Evolutionary conservation across 2,888 invertebrate species (phyloP).

Genomic region (Alloscopus bannaensis): DNA sequence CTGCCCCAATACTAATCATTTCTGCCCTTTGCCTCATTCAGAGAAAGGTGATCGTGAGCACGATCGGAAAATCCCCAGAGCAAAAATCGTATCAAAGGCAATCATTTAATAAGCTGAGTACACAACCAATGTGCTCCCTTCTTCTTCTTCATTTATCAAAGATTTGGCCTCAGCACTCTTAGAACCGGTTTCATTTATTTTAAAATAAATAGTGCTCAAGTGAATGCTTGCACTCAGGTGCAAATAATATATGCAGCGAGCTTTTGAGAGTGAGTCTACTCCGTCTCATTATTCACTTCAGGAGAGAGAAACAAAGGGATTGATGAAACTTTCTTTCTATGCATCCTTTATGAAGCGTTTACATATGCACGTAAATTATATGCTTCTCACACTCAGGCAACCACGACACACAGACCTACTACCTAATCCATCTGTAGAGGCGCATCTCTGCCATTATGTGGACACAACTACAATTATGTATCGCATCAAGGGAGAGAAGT

Average conservation of each 20-base stretch:
- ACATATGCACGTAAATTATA: neutral
- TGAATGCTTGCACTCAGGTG: conserved; percentile 7
- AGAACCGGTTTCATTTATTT: conserved; percentile 27
- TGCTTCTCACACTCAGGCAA: neutral
- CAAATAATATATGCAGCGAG: neutral
- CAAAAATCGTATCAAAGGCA: neutral
- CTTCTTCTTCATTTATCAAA: neutral
- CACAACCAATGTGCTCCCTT: neutral
- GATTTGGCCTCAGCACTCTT: too few species aligned
- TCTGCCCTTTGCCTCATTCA: neutral
- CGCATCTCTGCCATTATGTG: too few species aligned
- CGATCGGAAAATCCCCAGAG: neutral
- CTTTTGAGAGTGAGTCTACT: neutral
- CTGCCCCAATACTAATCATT: neutral
- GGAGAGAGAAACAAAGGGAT: neutral
- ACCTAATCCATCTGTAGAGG: too few species aligned
- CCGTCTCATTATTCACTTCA: neutral
- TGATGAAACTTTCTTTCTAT: neutral
- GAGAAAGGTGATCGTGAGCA: neutral
- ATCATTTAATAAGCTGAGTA: neutral
- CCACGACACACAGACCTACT: too few species aligned
- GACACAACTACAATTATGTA: too few species aligned
- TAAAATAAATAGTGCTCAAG: conserved; percentile 2
- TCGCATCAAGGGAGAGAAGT: too few species aligned
- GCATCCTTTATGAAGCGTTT: neutral